Conservation (phyloP, 2,888 invertebrate species). For the Palloptera scutellata region DNA sequence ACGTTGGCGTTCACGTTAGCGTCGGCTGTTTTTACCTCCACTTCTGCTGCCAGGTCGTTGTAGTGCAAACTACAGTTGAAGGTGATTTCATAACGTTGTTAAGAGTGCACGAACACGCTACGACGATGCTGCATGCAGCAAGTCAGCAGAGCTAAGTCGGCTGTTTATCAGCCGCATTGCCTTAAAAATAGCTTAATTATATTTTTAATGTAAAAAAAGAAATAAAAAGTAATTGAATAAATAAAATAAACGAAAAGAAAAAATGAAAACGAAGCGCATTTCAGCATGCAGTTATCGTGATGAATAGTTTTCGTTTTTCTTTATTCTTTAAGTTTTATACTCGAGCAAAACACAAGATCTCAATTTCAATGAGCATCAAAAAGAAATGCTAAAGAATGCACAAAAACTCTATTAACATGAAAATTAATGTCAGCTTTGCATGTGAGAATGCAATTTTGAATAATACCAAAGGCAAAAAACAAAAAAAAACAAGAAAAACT, state of each 20-base stretch:
- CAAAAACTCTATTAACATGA: not conserved
- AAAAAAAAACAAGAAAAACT: no score
- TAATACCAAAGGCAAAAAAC: no score
- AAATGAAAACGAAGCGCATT: not conserved
- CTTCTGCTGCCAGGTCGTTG: slow-evolving; percentile 43
- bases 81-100: slow-evolving; percentile 53
- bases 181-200: not conserved
- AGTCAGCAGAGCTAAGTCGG: no score
- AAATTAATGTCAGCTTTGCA: not conserved
- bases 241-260: not conserved
- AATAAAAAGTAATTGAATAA: not conserved
- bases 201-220: not conserved
- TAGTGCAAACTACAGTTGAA: slow-evolving; percentile 55
- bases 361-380: no score
- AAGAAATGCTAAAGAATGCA: no score
- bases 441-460: not conserved
- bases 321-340: not conserved
- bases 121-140: not conserved
- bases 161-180: not conserved
- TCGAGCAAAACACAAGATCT: not conserved
- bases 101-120: not conserved
- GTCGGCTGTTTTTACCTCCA: slow-evolving; percentile 15
- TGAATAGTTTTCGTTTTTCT: not conserved
- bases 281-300: not conserved
- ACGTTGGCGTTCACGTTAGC: slow-evolving; percentile 17